Conservation (phyloP, 1,140 invertebrate species). For the Nymphalis io region DNA sequence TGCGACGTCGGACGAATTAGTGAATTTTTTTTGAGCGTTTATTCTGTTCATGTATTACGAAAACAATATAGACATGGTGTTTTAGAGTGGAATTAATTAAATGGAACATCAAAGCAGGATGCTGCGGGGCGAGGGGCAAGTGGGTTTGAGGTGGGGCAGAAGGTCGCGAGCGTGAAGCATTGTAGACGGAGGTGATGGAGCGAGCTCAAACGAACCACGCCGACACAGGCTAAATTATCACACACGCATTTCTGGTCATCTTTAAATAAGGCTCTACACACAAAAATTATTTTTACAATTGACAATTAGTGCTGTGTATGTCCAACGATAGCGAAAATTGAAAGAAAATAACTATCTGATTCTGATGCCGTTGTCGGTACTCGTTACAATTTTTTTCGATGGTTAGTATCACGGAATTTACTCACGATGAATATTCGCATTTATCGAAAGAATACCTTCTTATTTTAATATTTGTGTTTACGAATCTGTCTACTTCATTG, state of each 20-base stretch:
- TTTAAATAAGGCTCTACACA: neutral
- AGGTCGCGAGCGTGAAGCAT: neutral
- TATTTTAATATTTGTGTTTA: too few species aligned
- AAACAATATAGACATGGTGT: conserved; percentile 8
- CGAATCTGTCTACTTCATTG: too few species aligned
- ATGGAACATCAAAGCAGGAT: conserved; percentile 16
- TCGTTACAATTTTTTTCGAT: too few species aligned
- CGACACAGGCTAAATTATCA: neutral
- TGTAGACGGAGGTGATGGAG: conserved; percentile 11
- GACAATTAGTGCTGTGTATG: neutral
- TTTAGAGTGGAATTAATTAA: conserved; percentile 24
- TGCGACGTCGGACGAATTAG: neutral
- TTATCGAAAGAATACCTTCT: too few species aligned
- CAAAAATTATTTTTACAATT: too few species aligned
- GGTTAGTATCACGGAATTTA: too few species aligned
- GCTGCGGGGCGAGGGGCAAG: neutral
- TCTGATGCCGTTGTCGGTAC: too few species aligned
- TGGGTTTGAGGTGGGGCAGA: neutral
- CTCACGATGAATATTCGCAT: too few species aligned
- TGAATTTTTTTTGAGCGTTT: neutral
- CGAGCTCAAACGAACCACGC: neutral
- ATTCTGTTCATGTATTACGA: conserved; percentile 8
- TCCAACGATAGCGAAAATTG: neutral
- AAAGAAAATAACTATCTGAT: too few species aligned
- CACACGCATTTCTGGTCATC: neutral